These are phyloP conservation scores for Idris sp. DNA, from an alignment of 1,140 invertebrate genomes.

Conservation along the genomic window DNA sequence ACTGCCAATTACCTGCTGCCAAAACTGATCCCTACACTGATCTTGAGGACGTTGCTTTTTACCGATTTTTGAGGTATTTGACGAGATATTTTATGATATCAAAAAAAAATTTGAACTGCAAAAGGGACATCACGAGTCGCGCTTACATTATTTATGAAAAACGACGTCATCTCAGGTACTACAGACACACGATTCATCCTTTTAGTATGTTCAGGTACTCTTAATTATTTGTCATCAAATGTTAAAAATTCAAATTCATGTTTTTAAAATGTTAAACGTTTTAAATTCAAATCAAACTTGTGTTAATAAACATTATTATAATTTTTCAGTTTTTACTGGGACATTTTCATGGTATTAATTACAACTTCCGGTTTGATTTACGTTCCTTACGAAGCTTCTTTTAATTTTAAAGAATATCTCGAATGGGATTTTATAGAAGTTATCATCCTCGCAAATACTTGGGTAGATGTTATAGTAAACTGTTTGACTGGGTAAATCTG, in stretches of 20 bases:
- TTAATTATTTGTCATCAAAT: no score
- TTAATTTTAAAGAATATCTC: constrained; percentile 52
- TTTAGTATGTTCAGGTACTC: constrained; percentile 74
- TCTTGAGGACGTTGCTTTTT: no score
- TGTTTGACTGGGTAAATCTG: constrained; percentile 69
- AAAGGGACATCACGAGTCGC: constrained; percentile 68
- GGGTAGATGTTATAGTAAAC: constrained; percentile 70
- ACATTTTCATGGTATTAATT: constrained; percentile 65
- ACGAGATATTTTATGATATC: constrained; percentile 66
- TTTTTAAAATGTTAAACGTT: no score
- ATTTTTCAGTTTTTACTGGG: constrained; percentile 68
- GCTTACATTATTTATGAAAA: constrained; percentile 69
- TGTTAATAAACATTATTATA: no score
- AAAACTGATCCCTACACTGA: no score
- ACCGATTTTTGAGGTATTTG: constrained; percentile 18
- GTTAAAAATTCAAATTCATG: no score
- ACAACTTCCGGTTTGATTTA: constrained; percentile 58
- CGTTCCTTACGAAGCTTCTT: constrained; percentile 69
- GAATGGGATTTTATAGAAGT: constrained; percentile 67
- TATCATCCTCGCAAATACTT: constrained; percentile 58
- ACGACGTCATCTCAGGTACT: constrained; percentile 64
- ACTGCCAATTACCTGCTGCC: constrained; percentile 67
- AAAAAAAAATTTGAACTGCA: constrained; percentile 63
- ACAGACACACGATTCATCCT: constrained; percentile 69
- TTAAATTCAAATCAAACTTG: no score